Evolutionary conservation across 2,113 vertebrate species (phyloP).

Genomic region (Sapajus apella): DNA sequence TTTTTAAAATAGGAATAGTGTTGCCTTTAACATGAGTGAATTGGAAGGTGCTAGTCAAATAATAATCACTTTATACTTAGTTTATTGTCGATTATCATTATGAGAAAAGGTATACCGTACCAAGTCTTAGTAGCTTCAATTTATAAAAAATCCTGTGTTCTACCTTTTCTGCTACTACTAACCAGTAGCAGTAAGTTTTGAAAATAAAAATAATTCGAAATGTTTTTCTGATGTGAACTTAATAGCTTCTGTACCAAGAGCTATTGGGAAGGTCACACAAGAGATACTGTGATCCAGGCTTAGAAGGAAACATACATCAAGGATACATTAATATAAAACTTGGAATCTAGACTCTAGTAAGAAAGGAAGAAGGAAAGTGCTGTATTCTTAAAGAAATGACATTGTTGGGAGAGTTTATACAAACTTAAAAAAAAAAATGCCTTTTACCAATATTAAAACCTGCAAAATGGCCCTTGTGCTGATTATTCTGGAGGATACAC

Average conservation of each 20-base stretch:
- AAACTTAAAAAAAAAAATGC: not conserved
- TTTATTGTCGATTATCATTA: not conserved
- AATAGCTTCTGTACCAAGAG: constrained; percentile 12
- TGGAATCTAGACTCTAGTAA: not conserved
- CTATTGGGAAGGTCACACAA: not conserved
- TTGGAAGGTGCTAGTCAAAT: not conserved
- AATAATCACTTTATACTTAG: not conserved
- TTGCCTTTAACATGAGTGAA: not conserved
- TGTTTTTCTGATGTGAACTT: not conserved
- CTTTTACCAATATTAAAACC: not conserved
- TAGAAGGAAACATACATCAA: not conserved
- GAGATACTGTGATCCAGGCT: not conserved
- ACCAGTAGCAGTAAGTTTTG: not conserved
- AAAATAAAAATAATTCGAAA: not conserved
- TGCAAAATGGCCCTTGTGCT: not conserved
- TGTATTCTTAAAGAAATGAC: not conserved
- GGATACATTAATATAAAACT: not conserved
- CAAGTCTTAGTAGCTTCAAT: not conserved
- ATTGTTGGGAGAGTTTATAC: not conserved
- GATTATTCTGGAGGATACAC: not conserved
- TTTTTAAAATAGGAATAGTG: not conserved
- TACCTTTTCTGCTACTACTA: not conserved
- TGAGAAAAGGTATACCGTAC: not conserved
- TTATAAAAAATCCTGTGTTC: not conserved
- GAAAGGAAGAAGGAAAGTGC: not conserved